phyloP scores from a whole-genome alignment of 2,113 vertebrate species.

The Myxocyprinus asiaticus region DNA sequence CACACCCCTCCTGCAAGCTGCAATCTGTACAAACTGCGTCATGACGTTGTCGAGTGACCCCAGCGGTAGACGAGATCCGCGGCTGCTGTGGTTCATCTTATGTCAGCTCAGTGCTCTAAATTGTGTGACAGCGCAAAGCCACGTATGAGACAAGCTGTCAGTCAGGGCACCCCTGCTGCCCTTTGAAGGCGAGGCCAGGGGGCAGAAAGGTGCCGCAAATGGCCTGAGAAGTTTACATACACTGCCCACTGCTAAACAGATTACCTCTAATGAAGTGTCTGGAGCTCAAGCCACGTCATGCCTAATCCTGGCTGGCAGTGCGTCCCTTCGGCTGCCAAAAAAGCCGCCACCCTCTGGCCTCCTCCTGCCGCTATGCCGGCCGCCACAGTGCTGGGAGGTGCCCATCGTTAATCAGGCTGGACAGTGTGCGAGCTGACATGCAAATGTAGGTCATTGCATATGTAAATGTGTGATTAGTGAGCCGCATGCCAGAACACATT shows the following conservation, averaged over 20 bases:
- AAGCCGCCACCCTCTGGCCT: constrained; percentile 84
- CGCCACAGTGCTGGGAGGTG: constrained; percentile 84
- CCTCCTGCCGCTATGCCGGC: constrained; percentile 43
- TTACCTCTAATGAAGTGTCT: constrained; percentile 99
- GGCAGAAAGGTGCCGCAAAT: constrained; percentile 92
- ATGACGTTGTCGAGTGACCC: constrained; percentile 65
- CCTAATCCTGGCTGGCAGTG: constrained; percentile 98
- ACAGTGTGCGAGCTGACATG: constrained; percentile 99
- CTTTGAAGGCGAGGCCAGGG: constrained; percentile 93
- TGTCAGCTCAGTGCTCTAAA: constrained; percentile 74
- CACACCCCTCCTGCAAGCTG: constrained; percentile 51
- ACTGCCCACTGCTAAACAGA: constrained; percentile 99
- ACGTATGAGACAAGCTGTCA: constrained; percentile 92
- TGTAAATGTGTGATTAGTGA: constrained; percentile 99
- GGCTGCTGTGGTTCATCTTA: constrained; percentile 77
- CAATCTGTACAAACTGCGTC: constrained; percentile 62
- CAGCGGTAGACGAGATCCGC: constrained; percentile 72
- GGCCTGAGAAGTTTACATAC: constrained; percentile 99
- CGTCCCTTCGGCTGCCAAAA: constrained; percentile 95
- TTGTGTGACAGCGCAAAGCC: constrained; percentile 82
- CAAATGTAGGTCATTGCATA: constrained; percentile 99
- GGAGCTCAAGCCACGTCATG: constrained; percentile 91
- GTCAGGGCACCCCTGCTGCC: constrained; percentile 84
- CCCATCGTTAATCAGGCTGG: constrained; percentile 93
- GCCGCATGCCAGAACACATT: constrained; percentile 98